Base-by-base conservation (phyloP, 2,888 invertebrate species). In the Cerceris ruficornis region DNA sequence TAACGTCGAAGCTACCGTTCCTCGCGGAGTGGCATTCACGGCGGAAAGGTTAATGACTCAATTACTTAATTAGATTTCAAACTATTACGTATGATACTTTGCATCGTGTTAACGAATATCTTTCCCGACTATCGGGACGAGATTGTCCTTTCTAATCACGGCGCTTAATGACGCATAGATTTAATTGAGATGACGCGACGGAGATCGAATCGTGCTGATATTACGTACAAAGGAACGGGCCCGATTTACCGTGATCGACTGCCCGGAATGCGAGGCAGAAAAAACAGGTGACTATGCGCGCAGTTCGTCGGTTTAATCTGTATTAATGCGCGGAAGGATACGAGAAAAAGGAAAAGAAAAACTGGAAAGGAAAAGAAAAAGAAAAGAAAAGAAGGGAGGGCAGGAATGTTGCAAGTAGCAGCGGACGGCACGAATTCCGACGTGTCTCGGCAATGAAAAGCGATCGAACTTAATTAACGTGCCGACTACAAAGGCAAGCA, bases 401-500 rank as follows among this genome's bases (percentile, higher is more conserved):
- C 46, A 46, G 50, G 50, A 50, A 57, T 28, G 39, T 66, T 61
- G n/a, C 49, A 43, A 61, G 61, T 64, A 42, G 46, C 68, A 39
- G 62, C 49, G 46, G 15, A n/a, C 41, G 61, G 61, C 46, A n/a
- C n/a, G 64, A 64, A 76, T 73, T 41, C 64, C 68, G 54, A 68
- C 64, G 59, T 58, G 54, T 66, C 62, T 50, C 15, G 6, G 39
- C 61, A 58, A 59, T 28, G 64, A 68, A 67, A 76, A 73, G 41
- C 64, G 49, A 58, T 68, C 62, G 49, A 28, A 54, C 67, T 28
- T 68, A 76, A 76, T 76, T 76, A 76, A 76, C 64, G 73, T 73
- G 62, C 58, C 73, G 55, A 6, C 15, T 14, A 39, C 66, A 17
- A 14, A 14, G 60, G 50, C 41, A 41, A 13, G 52, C 57, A 41